A percentile compares a stretch with the other conserved stretches of the same genome.
These are phyloP conservation scores for Lydus trimaculatus DNA, from an alignment of 2,888 invertebrate species.

Conservation along the genomic window DNA sequence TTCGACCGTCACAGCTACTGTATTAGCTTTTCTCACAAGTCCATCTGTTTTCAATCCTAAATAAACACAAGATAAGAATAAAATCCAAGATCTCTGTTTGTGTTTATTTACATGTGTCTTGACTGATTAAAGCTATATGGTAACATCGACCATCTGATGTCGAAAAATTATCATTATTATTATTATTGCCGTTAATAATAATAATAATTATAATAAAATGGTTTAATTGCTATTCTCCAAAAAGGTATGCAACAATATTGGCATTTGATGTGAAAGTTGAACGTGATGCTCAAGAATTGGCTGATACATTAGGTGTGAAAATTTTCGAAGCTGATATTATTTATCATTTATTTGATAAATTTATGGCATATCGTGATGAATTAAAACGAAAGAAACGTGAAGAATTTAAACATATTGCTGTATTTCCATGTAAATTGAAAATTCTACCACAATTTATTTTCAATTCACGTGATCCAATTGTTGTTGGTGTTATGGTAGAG, in stretches of 20 bases:
- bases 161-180: background rate
- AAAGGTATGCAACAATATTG: conserved; percentile 89
- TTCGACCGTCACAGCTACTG: conserved; percentile 35
- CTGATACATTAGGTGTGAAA: conserved; percentile 91
- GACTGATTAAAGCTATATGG: conserved; percentile 15
- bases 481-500: conserved; percentile 94
- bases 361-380: conserved; percentile 91
- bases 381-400: conserved; percentile 90
- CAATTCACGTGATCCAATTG: conserved; percentile 98
- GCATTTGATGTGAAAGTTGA: conserved; percentile 99
- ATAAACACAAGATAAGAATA: conserved; percentile 44
- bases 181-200: no score
- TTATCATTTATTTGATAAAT: conserved; percentile 98
- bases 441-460: conserved; percentile 90
- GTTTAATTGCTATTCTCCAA: conserved; percentile 38
- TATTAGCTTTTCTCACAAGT: conserved; percentile 44
- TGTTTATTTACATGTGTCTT: conserved; percentile 38
- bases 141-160: conserved; percentile 9
- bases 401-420: conserved; percentile 95
- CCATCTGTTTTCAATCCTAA: conserved; percentile 42
- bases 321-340: conserved; percentile 99
- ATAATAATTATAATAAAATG: conserved; percentile 20
- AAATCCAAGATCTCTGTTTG: conserved; percentile 35
- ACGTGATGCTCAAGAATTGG: conserved; percentile 96
- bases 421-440: conserved; percentile 96